Evolutionary conservation across 2,797 vertebrate genomes (phyloP).

Genomic region (Enteromius paludinosus): DNA sequence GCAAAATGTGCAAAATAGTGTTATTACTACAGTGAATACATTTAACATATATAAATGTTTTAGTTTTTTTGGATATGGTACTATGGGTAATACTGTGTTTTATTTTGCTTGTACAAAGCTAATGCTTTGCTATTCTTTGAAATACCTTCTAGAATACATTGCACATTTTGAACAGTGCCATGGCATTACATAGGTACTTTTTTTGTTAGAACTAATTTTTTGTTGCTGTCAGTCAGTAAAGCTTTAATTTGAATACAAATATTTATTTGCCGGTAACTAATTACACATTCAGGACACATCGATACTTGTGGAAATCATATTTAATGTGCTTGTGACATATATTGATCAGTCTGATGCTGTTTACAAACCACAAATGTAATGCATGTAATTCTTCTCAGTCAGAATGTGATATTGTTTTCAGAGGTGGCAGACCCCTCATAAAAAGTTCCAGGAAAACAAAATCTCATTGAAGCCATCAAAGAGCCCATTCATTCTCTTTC

Average conservation of each 20-base stretch:
- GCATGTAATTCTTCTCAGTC: not conserved
- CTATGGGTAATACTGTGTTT: not conserved
- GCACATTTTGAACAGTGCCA: not conserved
- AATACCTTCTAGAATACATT: not conserved
- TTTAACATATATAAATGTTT: not conserved
- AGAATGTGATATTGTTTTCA: slow-evolving; percentile 35
- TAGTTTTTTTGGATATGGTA: not conserved
- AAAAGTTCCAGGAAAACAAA: slow-evolving; percentile 46
- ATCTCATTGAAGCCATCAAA: slow-evolving; percentile 46
- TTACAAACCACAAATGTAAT: slow-evolving; percentile 40
- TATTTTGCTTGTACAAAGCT: not conserved
- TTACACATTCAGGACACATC: not conserved
- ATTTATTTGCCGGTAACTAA: not conserved
- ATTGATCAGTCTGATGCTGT: slow-evolving; percentile 32
- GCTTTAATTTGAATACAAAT: slow-evolving; percentile 27
- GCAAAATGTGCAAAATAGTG: not conserved
- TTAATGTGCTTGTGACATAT: slow-evolving; percentile 16
- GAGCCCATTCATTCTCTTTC: slow-evolving; percentile 52
- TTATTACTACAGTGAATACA: not conserved
- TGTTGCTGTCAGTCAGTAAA: not conserved
- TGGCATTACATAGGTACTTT: not conserved
- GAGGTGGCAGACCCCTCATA: slow-evolving; percentile 1
- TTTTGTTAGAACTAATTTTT: not conserved
- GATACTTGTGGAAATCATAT: slow-evolving; percentile 33
- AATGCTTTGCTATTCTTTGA: not conserved